phyloP scores from a whole-genome alignment of 2,888 invertebrate species.

The Noctua janthina region DNA sequence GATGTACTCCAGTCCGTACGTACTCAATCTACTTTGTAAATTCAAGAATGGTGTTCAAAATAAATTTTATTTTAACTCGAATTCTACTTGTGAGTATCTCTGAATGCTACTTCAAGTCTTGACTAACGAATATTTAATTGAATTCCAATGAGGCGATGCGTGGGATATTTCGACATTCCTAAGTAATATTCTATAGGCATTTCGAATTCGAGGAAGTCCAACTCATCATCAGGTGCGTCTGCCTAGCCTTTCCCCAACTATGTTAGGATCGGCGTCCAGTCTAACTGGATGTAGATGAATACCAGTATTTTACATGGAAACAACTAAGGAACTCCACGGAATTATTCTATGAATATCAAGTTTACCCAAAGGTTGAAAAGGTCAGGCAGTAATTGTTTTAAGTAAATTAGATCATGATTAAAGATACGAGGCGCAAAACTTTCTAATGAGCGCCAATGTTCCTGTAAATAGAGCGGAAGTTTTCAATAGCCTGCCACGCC shows the following conservation, averaged over 20 bases:
- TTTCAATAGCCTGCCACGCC: constrained; percentile 17
- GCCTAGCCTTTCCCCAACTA: background rate
- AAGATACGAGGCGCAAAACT: background rate
- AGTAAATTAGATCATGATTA: constrained; percentile 5
- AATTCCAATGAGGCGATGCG: constrained; percentile 20
- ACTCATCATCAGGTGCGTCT: background rate
- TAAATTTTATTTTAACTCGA: background rate
- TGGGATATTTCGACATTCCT: constrained; percentile 3
- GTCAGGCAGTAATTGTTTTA: constrained; percentile 7
- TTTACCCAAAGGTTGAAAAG: background rate
- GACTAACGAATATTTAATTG: constrained; percentile 15
- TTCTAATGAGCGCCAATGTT: constrained; percentile 37
- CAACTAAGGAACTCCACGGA: background rate
- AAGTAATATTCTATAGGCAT: background rate
- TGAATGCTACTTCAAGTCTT: constrained; percentile 1
- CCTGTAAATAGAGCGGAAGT: constrained; percentile 11
- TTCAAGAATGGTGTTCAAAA: background rate
- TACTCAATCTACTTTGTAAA: background rate
- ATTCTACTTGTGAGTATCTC: background rate
- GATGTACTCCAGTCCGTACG: background rate
- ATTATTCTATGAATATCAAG: background rate
- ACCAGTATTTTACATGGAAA: background rate
- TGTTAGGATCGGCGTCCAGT: background rate
- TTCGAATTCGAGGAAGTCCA: background rate
- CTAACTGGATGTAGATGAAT: background rate